Base-by-base conservation (phyloP, 2,113 vertebrate genomes). In the Protomyctophum bolini region DNA sequence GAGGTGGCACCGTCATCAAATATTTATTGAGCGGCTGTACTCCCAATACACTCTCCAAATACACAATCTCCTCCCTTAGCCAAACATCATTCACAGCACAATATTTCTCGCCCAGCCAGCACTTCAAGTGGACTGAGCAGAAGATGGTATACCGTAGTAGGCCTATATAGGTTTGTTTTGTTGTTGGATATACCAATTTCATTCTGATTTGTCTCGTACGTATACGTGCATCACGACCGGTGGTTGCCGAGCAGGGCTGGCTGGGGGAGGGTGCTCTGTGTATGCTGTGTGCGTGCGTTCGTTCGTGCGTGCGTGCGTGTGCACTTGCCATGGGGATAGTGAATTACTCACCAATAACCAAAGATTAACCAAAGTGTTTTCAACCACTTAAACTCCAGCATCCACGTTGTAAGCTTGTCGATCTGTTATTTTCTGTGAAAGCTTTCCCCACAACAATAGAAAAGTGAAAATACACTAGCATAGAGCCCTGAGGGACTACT, bases 1-100 rank as follows among this genome's bases (percentile, higher is more conserved):
- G 73, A 82, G 87, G 91, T 92, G 92, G 86, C 88, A 86, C 73
- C 63, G 65, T 88, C 92, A 94, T 94, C 87, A 93, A 94, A 94
- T 93, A 94, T 94, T 93, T 80, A 94, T 93, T 88, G 84, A 88
- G 84, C 77, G 7, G 77, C 88, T 92, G 89, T 91, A 87, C 83
- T 92, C 87, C 85, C 85, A 82, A 87, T 86, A 88, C 89, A 84
- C 80, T 88, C 92, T 90, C 89, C 85, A 91, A 93, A 92, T 88
- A 92, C 89, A 88, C 87, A 81, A 85, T 75, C 77, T 77, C 63
- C 75, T 58, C 29, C 57, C 9, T 87, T 68, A 59, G 63, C 59
- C 69, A 90, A 91, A 72, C 48, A 68, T 75, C 68, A 63, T 21
- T 21, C 59, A 69, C 75, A 72, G 76, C 80, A 76, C 79, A 66